Base-by-base conservation (phyloP, 1,140 invertebrate genomes). In the Dendroctonus valens region DNA sequence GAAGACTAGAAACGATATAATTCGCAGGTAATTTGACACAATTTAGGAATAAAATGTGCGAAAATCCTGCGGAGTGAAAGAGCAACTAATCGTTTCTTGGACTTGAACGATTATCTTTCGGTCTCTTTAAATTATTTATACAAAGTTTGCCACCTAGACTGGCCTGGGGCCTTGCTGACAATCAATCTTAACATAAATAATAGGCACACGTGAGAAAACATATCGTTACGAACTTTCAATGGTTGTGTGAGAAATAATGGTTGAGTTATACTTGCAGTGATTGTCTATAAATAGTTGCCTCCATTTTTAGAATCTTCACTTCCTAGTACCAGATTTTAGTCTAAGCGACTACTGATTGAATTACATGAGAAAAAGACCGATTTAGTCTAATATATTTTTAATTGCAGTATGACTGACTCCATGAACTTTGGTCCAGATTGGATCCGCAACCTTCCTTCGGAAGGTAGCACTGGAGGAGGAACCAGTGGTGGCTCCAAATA, bases 361-460 rank as follows among this genome's bases (percentile, higher is more conserved):
- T 26, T 26, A 26, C 26, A 26, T 26, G 26, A 26, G 26, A 26
- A 26, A n/a, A 26, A 26, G 26, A 26, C 3, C 26, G 26, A 46
- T 65, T 60, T 42, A 49, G 6, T 40, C 6, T 26, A 26, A 26
- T 57, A 15, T 40, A 38, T 40, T 42, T 44, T 58, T 62, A 63
- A 26, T 74, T 73, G 42, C 62, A 74, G 72, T 67, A 75, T 75
- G 73, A 75, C 73, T 72, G 73, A 89, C 61, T 75, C 74, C 49
- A 85, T 88, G 83, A 88, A 88, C 81, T 89, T 89, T 81, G 87
- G 87, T 79, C 87, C 87, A 73, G 87, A 87, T 79, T 89, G 87
- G 87, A 83, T 88, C 74, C 84, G 87, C 70, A 88, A 87, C 76
- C 79, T 87, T 75, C 85, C 85, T 64, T 75, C 75, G 46, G 80